A percentile compares a stretch with the other conserved stretches of the same genome.
These are phyloP conservation scores for Samia ricini DNA, from an alignment of 1,140 invertebrate genomes.

Conservation along the genomic window DNA sequence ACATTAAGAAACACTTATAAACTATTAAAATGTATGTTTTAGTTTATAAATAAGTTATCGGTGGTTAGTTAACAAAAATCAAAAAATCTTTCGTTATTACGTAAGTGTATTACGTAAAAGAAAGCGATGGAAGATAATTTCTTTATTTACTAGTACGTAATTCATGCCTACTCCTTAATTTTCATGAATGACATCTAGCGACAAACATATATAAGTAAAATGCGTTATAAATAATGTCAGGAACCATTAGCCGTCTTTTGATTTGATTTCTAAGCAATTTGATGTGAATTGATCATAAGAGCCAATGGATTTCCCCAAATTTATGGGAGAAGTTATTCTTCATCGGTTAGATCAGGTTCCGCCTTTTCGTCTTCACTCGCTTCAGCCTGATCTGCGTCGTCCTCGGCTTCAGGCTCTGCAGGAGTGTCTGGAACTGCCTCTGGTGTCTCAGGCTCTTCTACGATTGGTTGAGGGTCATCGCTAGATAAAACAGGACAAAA, in stretches of 20 bases:
- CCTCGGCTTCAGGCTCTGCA: conserved; percentile 32
- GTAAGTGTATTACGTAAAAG: conserved; percentile 66
- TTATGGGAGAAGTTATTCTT: conserved; percentile 51
- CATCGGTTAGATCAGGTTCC: conserved; percentile 73
- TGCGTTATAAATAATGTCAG: conserved; percentile 10
- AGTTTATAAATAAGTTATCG: conserved; percentile 51
- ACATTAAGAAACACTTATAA: conserved; percentile 63
- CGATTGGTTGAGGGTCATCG: conserved; percentile 54
- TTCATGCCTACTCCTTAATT: conserved; percentile 40
- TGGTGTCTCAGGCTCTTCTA: conserved; percentile 66
- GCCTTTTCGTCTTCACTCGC: conserved; percentile 67
- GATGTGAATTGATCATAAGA: not conserved
- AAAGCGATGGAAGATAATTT: conserved; percentile 36
- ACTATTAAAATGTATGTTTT: conserved; percentile 43
- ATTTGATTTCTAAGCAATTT: not conserved
- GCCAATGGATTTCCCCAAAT: not conserved
- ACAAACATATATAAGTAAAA: conserved; percentile 20
- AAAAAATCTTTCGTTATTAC: conserved; percentile 42
- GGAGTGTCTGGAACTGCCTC: conserved; percentile 37
- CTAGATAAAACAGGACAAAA: conserved; percentile 46
- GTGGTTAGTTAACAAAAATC: conserved; percentile 37
- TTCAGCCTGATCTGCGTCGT: conserved; percentile 43
- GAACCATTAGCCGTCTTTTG: not conserved
- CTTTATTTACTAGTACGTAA: conserved; percentile 43
- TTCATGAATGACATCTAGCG: conserved; percentile 46